phyloP scores from a whole-genome alignment of 2,113 vertebrate species.

The Crotalus horridus region DNA sequence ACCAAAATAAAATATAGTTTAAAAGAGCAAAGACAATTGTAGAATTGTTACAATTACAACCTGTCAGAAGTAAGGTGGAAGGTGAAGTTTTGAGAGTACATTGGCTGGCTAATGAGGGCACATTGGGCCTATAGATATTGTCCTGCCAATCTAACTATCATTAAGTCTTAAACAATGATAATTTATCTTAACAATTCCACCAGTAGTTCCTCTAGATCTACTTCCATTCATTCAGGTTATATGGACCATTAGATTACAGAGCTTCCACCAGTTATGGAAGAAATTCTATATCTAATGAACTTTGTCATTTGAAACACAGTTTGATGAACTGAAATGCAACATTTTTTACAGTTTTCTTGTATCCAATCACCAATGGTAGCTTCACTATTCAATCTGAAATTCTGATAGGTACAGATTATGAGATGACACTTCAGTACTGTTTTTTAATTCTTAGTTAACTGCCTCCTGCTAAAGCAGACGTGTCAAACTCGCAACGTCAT shows the following conservation, averaged over 20 bases:
- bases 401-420: too few relatives aligned
- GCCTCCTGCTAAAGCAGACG: background rate
- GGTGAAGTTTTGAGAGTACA: too few relatives aligned
- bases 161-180: background rate
- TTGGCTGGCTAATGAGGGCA: too few relatives aligned
- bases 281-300: background rate
- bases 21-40: too few relatives aligned
- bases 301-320: background rate
- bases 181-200: background rate
- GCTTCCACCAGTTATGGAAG: background rate
- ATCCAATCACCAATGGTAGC: background rate
- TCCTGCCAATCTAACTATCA: background rate
- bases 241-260: background rate
- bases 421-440: background rate
- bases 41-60: too few relatives aligned
- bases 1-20: background rate
- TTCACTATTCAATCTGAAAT: background rate
- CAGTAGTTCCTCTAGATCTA: background rate
- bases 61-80: too few relatives aligned
- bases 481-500: too few relatives aligned
- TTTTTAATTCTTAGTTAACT: background rate
- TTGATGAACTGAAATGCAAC: background rate
- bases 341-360: background rate
- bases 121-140: background rate
- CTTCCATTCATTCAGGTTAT: background rate